phyloP scores from a whole-genome alignment of 2,888 invertebrate genomes.

The Platycheirus albimanus region DNA sequence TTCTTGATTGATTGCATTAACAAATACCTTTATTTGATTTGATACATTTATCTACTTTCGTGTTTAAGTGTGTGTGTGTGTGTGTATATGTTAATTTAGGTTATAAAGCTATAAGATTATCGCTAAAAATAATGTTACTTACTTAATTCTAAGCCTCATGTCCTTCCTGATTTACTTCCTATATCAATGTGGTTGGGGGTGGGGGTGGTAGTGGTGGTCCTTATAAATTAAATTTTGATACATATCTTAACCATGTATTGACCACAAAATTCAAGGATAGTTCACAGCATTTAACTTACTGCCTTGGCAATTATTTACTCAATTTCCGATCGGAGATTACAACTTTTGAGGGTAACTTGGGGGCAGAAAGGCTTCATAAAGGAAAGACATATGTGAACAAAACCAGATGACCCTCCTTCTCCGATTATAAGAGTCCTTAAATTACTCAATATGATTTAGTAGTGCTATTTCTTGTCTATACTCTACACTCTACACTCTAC shows the following conservation, averaged over 20 bases:
- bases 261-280: slow-evolving; percentile 40
- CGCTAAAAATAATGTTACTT: slow-evolving; percentile 24
- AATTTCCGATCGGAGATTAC: slow-evolving; percentile 73
- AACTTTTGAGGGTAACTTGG: slow-evolving; percentile 42
- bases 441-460: slow-evolving; percentile 63
- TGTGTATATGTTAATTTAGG: too few relatives aligned
- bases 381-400: slow-evolving; percentile 1
- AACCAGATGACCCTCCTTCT: background rate
- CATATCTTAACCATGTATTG: slow-evolving; percentile 25
- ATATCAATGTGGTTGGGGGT: background rate
- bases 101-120: slow-evolving; percentile 29
- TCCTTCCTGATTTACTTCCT: slow-evolving; percentile 9
- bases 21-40: slow-evolving; percentile 15
- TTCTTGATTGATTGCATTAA: slow-evolving; percentile 34
- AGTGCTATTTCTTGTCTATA: slow-evolving; percentile 44
- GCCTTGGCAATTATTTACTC: slow-evolving; percentile 70
- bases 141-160: background rate
- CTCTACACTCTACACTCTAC: too few relatives aligned
- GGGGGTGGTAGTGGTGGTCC: background rate
- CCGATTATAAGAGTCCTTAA: slow-evolving; percentile 29
- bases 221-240: slow-evolving; percentile 18
- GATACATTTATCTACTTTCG: too few relatives aligned
- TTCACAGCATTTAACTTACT: slow-evolving; percentile 60
- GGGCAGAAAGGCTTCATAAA: slow-evolving; percentile 12
- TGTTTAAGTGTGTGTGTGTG: background rate